These are phyloP conservation scores for Perca fluviatilis DNA, from an alignment of 2,113 vertebrate genomes.

Conservation along the genomic window DNA sequence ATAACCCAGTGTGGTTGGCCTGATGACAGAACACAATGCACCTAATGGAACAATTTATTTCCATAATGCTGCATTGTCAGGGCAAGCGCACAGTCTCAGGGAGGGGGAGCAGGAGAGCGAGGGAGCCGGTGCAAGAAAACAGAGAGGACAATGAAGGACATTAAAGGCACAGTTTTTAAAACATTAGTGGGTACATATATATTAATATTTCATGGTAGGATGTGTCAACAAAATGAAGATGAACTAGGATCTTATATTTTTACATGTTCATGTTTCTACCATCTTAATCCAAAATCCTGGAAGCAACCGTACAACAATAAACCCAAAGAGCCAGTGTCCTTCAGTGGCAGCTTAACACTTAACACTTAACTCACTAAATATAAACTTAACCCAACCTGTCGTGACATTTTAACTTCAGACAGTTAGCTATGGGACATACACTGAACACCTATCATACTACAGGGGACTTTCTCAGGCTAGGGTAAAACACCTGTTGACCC, in stretches of 20 bases:
- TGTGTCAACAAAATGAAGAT: background rate
- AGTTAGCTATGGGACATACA: background rate
- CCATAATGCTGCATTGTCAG: conserved; percentile 77
- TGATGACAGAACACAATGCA: conserved; percentile 78
- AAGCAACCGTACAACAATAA: background rate
- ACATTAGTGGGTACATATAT: background rate
- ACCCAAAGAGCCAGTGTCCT: background rate
- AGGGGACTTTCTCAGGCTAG: background rate
- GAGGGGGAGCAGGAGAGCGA: conserved; percentile 8
- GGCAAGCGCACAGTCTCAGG: conserved; percentile 18
- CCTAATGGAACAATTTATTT: conserved; percentile 85
- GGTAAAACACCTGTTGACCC: conserved; percentile 12
- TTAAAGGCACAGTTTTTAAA: conserved; percentile 33
- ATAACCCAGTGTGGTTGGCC: conserved; percentile 64
- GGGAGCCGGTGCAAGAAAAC: conserved; percentile 1
- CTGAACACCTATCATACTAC: background rate
- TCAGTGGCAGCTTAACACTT: background rate
- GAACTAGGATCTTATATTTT: background rate
- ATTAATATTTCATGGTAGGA: background rate
- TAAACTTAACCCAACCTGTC: background rate
- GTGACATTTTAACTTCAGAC: background rate
- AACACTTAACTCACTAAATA: background rate
- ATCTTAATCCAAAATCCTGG: background rate
- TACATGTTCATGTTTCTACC: background rate
- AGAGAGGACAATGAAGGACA: conserved; percentile 44